Conservation (phyloP, 2,113 vertebrate genomes). For the Centropus bengalensis region DNA sequence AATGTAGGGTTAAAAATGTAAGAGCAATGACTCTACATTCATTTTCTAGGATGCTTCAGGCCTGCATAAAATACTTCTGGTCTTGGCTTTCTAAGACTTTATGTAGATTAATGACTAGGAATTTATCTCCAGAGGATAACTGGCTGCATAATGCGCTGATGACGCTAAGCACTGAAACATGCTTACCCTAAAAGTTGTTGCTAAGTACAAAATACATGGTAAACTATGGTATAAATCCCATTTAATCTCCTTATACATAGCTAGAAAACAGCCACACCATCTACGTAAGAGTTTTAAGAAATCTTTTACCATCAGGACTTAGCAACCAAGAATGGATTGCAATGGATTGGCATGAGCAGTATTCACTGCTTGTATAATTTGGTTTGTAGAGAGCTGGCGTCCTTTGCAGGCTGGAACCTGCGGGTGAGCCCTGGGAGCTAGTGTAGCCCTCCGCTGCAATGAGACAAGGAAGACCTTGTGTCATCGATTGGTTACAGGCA, state of each 20-base stretch:
- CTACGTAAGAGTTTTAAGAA: background rate
- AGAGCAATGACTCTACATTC: background rate
- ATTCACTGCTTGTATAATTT: background rate
- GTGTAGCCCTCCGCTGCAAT: background rate
- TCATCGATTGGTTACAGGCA: background rate
- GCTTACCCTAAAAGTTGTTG: background rate
- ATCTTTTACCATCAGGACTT: background rate
- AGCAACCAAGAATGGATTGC: background rate
- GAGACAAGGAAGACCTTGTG: background rate
- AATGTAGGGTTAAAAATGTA: background rate
- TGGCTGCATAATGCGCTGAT: background rate
- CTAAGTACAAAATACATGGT: slow-evolving; percentile 6
- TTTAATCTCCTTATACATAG: background rate
- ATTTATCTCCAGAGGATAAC: background rate
- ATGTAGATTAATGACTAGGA: background rate
- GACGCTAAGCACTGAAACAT: background rate
- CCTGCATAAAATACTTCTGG: background rate
- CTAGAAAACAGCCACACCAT: background rate
- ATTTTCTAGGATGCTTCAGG: background rate
- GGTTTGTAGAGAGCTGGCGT: background rate
- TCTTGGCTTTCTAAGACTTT: background rate
- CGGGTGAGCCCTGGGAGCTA: background rate
- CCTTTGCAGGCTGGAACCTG: background rate
- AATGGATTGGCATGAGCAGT: background rate
- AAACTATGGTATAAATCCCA: background rate